Evolutionary conservation across 2,113 vertebrate genomes (phyloP).

Genomic region (Eira barbara): DNA sequence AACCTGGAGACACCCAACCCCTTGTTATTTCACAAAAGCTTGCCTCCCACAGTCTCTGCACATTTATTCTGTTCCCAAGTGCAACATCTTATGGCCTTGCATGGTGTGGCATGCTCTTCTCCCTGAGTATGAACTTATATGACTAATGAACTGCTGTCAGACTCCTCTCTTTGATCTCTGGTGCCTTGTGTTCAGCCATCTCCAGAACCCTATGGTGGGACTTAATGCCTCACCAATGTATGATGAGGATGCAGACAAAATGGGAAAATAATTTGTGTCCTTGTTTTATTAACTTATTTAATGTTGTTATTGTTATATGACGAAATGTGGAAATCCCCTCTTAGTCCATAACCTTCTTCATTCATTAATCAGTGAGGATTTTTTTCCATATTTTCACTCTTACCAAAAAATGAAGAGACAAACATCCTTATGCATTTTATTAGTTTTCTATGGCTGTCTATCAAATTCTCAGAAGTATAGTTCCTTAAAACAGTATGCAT

Average conservation of each 20-base stretch:
- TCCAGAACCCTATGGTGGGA: neutral
- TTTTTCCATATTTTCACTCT: neutral
- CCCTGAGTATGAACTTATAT: neutral
- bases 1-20: neutral
- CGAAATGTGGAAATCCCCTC: neutral
- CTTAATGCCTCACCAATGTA: neutral
- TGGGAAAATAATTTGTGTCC: neutral
- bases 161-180: neutral
- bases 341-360: neutral
- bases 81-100: neutral
- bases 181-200: neutral
- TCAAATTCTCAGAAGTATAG: neutral
- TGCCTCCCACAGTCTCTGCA: rapidly evolving
- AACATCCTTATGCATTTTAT: neutral
- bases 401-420: neutral
- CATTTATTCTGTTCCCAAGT: neutral
- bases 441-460: neutral
- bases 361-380: neutral
- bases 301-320: neutral
- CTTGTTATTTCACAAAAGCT: neutral
- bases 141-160: neutral
- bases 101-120: neutral
- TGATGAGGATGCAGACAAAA: neutral
- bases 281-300: neutral
- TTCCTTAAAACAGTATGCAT: neutral